These are phyloP conservation scores for Acyrthosiphon pisum DNA, from an alignment of 1,140 invertebrate genomes.

Conservation along the genomic window DNA sequence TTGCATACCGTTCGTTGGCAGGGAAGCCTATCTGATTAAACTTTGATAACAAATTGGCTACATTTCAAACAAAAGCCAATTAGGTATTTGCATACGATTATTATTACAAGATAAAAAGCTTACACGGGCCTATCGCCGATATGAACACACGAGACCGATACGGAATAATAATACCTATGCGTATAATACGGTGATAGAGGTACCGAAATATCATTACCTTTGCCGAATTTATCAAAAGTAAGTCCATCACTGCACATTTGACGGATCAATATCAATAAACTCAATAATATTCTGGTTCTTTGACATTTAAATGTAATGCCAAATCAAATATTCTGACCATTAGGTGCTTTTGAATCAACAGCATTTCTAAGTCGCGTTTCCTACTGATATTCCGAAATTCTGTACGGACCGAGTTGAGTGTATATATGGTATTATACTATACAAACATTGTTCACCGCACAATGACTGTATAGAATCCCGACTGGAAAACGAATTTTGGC, in stretches of 20 bases:
- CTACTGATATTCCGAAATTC: not conserved
- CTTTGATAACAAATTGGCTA: not conserved
- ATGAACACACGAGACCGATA: not conserved
- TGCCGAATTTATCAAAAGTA: not conserved
- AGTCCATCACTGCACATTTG: not conserved
- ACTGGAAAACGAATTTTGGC: conserved; percentile 3
- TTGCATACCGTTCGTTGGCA: not conserved
- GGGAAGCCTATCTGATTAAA: not conserved
- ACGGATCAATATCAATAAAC: not conserved
- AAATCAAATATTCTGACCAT: not conserved
- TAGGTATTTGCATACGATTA: conserved; percentile 3
- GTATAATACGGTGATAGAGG: not conserved
- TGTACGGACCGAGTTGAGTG: not conserved
- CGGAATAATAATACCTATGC: not conserved
- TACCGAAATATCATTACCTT: too few relatives aligned
- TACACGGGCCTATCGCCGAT: not conserved
- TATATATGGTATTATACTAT: not conserved
- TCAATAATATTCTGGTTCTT: not conserved
- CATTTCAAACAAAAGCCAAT: not conserved
- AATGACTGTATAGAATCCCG: not conserved
- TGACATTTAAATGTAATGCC: not conserved
- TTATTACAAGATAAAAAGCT: conserved; percentile 1
- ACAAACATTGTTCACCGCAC: not conserved
- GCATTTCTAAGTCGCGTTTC: not conserved
- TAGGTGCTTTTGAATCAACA: not conserved